Evolutionary conservation across 2,797 vertebrate genomes (phyloP), one percentile per base, ranked within the genome.

Genomic region (Pangasius macronema): DNA sequence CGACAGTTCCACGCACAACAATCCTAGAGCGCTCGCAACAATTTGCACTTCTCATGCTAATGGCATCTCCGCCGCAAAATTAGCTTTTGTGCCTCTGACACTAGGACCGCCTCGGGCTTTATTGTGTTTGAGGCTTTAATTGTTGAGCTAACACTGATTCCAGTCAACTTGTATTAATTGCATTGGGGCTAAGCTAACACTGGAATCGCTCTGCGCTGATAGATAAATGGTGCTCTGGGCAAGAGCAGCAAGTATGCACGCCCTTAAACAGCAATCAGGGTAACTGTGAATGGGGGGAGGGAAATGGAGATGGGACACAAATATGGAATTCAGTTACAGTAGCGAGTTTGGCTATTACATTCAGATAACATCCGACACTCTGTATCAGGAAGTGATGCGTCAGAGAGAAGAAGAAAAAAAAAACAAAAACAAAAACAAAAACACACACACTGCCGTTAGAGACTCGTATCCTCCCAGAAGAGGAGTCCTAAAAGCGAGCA

Each of bases 131-230:
- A 86, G 84, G 82, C 57, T 67, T 85, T 70, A 84, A 85, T 88
- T 90, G 79, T 72, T 79, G 36, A 86, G 83, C 81, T 73, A 87
- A 89, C 84, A 59, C 83, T 85, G 79, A 88, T 86, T 85, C 79
- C 63, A 86, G 90, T 67, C 59, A 70, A 51, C 77, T 87, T 76
- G 72, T 68, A 46, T 82, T 87, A 86, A 85, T 77, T 87, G 70
- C 46, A 82, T 27, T n/a, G 67, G 42, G 39, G 55, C 72, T 39
- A 70, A 72, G 16, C 83, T 33, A 89, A 85, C 57, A 77, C 33
- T 42, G 77, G 77, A n/a, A 75, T 24, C 55, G 65, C 55, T 77
- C 53, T 33, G n/a, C 68, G 16, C 53, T 72, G 73, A 30, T 87
- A 83, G 73, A 30, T 87, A 83, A 83, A 89, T 7, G 65, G 30